Base-by-base conservation (phyloP, 2,888 invertebrate genomes). In the Ctenicera cuprea region DNA sequence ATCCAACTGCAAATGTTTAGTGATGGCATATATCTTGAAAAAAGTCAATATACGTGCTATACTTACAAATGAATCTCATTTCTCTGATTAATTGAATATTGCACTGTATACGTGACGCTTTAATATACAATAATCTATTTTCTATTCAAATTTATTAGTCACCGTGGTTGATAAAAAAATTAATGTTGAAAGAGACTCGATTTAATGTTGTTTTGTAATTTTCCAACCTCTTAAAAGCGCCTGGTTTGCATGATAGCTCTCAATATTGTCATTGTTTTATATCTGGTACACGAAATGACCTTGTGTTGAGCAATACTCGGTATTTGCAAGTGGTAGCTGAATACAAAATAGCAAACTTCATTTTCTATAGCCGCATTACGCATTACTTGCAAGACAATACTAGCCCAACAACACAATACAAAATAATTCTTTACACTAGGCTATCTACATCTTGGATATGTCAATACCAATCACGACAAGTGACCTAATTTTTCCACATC, bases 381-480 rank as follows among this genome's bases (percentile, higher is more conserved):
- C 54, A 33, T 54, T 54, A 20, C 9, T 50, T 50, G 12, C 22
- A 12, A 50, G 50, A 50, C 50, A 50, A 50, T 50, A 22, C 22
- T 3, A 33, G 26, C 26, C 26, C 5, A 54, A 33, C 54, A 50
- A 54, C 54, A 54, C 54, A 54, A 54, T 54, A 33, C 54, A 16
- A 16, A 54, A 33, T 54, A 54, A 54, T 54, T 54, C 54, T 33
- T 52, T 64, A 33, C 62, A n/a, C 43, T n/a, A 38, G 50, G 48
- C 48, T 67, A 52, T 67, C 41, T 67, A 67, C 41, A 67, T 67
- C 67, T 67, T 37, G 57, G 38, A 67, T 67, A 57, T 57, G 67
- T 67, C 67, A 67, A 67, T 67, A 67, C 54, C 67, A 67, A 67
- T 67, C 67, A 67, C 67, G 67, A 67, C 67, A 67, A 67, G 67